A percentile compares a stretch with the other conserved stretches of the same genome.
These are phyloP conservation scores for Sinopyrophorus schimmeli DNA, from an alignment of 2,888 invertebrate genomes.

Conservation along the genomic window DNA sequence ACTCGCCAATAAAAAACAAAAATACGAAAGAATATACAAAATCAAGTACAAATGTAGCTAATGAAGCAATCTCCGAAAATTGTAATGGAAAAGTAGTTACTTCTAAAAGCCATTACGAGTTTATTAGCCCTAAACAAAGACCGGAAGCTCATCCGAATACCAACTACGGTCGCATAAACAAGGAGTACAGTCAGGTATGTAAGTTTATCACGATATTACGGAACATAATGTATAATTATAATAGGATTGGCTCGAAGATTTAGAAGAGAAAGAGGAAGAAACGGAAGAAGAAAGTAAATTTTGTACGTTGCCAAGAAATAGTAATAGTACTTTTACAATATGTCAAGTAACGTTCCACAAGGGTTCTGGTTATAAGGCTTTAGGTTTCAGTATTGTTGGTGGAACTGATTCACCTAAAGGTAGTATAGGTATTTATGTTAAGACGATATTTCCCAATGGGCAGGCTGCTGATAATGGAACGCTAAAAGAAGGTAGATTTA, in stretches of 20 bases:
- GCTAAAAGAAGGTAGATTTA: conserved; percentile 74
- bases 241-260: conserved; percentile 46
- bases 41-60: conserved; percentile 39
- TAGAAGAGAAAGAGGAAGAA: conserved; percentile 57
- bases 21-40: conserved; percentile 38
- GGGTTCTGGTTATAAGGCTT: conserved; percentile 80
- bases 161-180: conserved; percentile 44
- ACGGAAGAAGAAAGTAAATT: conserved; percentile 62
- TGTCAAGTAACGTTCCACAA: conserved; percentile 68
- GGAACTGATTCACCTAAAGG: conserved; percentile 84
- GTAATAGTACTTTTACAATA: conserved; percentile 61
- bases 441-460: conserved; percentile 83
- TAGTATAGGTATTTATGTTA: conserved; percentile 86
- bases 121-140: conserved; percentile 48
- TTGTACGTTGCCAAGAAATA: conserved; percentile 62
- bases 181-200: conserved; percentile 46
- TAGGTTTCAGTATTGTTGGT: conserved; percentile 89
- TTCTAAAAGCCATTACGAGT: conserved; percentile 50
- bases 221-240: conserved; percentile 17
- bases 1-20: conserved; percentile 52
- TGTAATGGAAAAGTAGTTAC: conserved; percentile 44
- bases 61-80: conserved; percentile 37
- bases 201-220: conserved; percentile 22
- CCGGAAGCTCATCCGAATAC: conserved; percentile 47
- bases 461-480: conserved; percentile 81